Conservation (phyloP, 2,797 vertebrate species). For the Triplophysa yarkandensis region DNA sequence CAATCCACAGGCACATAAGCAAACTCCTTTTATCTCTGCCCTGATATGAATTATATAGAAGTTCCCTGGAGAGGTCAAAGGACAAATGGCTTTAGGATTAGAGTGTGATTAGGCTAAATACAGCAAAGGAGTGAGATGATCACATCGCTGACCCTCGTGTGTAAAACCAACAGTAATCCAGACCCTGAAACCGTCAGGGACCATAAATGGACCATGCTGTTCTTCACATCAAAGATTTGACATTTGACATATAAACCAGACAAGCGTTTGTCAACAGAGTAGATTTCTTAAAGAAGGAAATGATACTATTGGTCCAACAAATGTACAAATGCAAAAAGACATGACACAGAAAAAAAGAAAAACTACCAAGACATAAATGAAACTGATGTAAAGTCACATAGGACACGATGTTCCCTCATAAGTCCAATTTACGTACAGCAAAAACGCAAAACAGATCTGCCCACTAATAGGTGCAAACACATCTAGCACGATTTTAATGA, state of each 20-base stretch:
- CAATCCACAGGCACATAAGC: neutral
- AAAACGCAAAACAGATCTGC: neutral
- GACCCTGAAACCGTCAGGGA: slow-evolving; percentile 25
- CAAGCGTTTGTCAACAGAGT: neutral
- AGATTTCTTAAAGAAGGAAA: neutral
- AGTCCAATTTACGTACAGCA: neutral
- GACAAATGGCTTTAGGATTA: slow-evolving; percentile 54
- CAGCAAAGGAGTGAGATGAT: slow-evolving; percentile 38
- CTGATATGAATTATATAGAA: slow-evolving; percentile 4
- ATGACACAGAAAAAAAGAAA: too few species aligned
- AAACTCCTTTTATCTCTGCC: neutral
- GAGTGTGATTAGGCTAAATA: slow-evolving; percentile 62
- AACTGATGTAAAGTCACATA: too few species aligned
- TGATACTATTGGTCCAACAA: neutral
- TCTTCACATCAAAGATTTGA: slow-evolving; percentile 15
- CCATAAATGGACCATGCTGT: slow-evolving; percentile 14
- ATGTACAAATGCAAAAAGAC: too few species aligned
- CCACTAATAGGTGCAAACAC: neutral
- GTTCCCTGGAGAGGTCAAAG: slow-evolving; percentile 39
- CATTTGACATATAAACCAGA: neutral
- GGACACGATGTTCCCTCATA: neutral
- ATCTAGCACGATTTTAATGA: neutral
- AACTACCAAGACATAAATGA: too few species aligned
- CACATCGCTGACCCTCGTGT: slow-evolving; percentile 28
- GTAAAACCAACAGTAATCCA: slow-evolving; percentile 47